Evolutionary conservation across 2,113 vertebrate genomes (phyloP), one percentile per base, ranked within the genome.

Genomic region (Apus apus): DNA sequence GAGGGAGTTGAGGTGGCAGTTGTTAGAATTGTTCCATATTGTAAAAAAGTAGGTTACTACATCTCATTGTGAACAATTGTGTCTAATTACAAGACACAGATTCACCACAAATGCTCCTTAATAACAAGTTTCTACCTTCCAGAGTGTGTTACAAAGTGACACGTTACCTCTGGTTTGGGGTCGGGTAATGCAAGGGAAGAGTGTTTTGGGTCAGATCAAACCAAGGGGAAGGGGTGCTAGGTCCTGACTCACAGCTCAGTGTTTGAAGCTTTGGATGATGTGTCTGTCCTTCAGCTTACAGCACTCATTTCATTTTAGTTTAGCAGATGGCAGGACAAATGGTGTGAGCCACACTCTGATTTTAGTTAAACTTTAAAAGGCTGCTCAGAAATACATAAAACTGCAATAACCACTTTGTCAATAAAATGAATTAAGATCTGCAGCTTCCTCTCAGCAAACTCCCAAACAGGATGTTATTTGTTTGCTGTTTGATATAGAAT

Each of bases 141-240:
- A 20, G 50, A 27, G 20, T 0, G 0, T 20, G 58, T 36, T 53
- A 6, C 2, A 20, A 50, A 43, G 79, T 3, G 32, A 13, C 45
- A 22, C 0, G 0, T 38, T 32, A 13, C 66, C 40, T 38, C 34
- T 36, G 38, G 4, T 68, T 23, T 50, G 53, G 0, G 8, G 40
- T 8, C 6, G 16, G 54, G 76, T 9, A 22, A 23, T 0, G 3
- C 0, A 30, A 72, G 56, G 45, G 27, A 22, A 29, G 7, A 16
- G 21, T 3, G 12, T 5, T 67, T 46, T 45, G 88, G 64, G 30
- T 89, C 9, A 30, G 81, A 6, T 29, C 68, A 64, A 45, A 26
- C 15, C 4, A 6, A 27, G n/a, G 9, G 36, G 30, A 46, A 23
- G 3, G 54, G 74, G 9, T 22, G 19, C 16, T 13, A 4, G 34